phyloP scores from a whole-genome alignment of 2,888 invertebrate genomes.

The Pyrrhia umbra region DNA sequence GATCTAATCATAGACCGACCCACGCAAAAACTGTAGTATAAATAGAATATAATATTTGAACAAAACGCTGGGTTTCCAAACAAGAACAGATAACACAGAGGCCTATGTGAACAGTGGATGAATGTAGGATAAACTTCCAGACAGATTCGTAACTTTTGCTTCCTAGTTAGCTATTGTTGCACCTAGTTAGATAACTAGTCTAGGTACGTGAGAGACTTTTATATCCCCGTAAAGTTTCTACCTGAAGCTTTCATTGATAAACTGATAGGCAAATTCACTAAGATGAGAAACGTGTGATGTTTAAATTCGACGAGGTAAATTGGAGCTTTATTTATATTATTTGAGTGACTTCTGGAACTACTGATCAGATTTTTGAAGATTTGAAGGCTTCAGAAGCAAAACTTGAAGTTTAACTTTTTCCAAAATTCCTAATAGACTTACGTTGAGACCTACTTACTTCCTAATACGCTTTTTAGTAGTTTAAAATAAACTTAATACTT shows the following conservation, averaged over 20 bases:
- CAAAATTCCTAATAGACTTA: not conserved
- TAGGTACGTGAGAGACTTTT: not conserved
- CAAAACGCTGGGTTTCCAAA: not conserved
- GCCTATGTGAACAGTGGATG: slow-evolving; percentile 8
- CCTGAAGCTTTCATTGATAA: not conserved
- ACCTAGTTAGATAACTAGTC: slow-evolving; percentile 4
- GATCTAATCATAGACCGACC: slow-evolving; percentile 6
- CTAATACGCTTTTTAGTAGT: no score
- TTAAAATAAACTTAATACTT: no score
- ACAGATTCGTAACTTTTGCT: slow-evolving; percentile 30
- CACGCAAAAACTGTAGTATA: slow-evolving; percentile 15
- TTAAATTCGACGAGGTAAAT: no score
- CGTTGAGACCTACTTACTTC: no score
- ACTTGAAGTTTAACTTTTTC: not conserved
- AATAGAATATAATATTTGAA: slow-evolving; percentile 13
- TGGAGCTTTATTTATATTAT: no score
- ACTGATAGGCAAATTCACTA: no score
- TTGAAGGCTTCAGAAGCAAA: no score
- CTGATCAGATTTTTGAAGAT: not conserved
- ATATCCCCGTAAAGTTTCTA: not conserved
- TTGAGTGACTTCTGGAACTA: not conserved
- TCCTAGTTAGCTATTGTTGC: slow-evolving; percentile 13
- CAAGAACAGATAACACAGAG: not conserved
- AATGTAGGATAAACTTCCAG: slow-evolving; percentile 35
- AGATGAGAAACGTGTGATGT: no score